Evolutionary conservation across 1,140 invertebrate species (phyloP), one percentile per base, ranked within the genome.

Genomic region (Heliconius hewitsoni): DNA sequence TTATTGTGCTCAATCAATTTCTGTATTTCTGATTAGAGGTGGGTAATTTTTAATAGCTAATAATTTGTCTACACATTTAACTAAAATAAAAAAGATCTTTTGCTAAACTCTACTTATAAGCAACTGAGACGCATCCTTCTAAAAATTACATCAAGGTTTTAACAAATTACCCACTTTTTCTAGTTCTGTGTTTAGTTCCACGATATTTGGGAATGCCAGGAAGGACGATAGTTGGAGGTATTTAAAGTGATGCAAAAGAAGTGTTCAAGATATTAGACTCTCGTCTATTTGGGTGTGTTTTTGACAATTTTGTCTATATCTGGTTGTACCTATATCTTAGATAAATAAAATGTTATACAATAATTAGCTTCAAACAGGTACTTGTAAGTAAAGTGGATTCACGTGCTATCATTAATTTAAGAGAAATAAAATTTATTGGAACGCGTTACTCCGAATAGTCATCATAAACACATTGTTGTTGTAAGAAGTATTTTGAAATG

Each of bases 211-310:
- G 30, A 78, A 73, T 55, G 76, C 39, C 73, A 60, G 46, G 75
- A 57, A 72, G 50, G 66, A 52, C 27, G 76, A 55, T 71, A 52
- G 77, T 77, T 57, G 77, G 60, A 73, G 71, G 76, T 82, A 76
- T 81, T 78, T 71, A 83, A 83, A 81, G 87, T 86, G 86, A 86
- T 85, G 83, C 80, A 85, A 81, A 80, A 81, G 80, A 87, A 87
- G 91, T 92, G 90, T 91, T 93, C 91, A 93, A 86, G 81, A 80
- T 82, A 73, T 86, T 86, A 85, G 82, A 84, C 81, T 86, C 82
- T 83, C 85, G 83, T 86, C 82, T 90, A 86, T 83, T 84, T 81
- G 83, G 80, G 86, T 86, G 85, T 87, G 84, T 91, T 92, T 93
- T 87, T 87, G 86, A 89, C 81, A 80, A 85, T 91, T 89, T 91